Evolutionary conservation across 37 sponge, comb jelly and placozoan species (phyloP).

Genomic region (Aphrocallistes beatrix): DNA sequence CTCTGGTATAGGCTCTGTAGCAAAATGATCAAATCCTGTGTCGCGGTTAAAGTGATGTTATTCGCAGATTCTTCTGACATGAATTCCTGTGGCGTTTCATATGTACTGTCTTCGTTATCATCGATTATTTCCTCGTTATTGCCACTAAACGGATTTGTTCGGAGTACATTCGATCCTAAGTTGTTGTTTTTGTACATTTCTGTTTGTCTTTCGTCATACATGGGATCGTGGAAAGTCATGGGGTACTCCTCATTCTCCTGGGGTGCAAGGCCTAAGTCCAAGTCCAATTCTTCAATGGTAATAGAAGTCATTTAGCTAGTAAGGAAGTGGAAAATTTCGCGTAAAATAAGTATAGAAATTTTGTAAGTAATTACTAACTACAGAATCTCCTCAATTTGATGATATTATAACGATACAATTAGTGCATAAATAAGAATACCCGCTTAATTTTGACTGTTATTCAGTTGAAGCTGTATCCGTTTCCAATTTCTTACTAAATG

Average conservation of each 20-base stretch:
- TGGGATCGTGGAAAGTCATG: background rate
- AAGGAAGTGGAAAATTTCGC: too few species aligned
- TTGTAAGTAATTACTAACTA: too few species aligned
- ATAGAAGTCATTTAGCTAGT: too few species aligned
- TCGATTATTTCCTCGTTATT: background rate
- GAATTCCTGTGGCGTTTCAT: background rate
- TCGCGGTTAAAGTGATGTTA: background rate
- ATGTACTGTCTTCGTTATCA: too few species aligned
- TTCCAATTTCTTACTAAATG: background rate
- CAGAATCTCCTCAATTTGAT: too few species aligned
- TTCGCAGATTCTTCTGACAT: background rate
- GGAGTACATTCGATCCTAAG: background rate
- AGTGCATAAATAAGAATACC: background rate
- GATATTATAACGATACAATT: too few species aligned
- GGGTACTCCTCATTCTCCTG: too few species aligned
- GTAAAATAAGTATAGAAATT: too few species aligned
- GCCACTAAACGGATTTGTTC: background rate
- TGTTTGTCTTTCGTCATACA: background rate
- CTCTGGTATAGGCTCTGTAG: constrained; percentile 14
- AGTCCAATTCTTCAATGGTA: too few species aligned
- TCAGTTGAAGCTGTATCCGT: background rate
- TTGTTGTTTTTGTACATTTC: background rate
- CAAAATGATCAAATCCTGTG: background rate
- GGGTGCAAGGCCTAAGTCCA: too few species aligned
- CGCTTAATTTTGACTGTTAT: background rate